phyloP scores from a whole-genome alignment of 2,113 vertebrate genomes.

The Brachyhypopomus gauderio region DNA sequence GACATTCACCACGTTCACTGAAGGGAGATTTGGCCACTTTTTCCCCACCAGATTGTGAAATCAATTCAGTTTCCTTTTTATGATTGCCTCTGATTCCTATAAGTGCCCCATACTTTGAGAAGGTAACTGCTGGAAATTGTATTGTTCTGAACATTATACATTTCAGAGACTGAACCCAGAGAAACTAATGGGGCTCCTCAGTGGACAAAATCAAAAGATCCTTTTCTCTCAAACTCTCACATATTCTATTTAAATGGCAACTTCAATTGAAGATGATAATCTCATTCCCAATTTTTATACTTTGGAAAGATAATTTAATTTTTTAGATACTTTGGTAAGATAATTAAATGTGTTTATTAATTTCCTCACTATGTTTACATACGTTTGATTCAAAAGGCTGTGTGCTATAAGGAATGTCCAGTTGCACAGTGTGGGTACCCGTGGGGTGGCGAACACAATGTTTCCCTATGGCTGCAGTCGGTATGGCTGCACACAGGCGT shows the following conservation, averaged over 20 bases:
- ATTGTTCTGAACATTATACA: neutral
- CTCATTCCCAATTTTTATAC: neutral
- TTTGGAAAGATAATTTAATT: neutral
- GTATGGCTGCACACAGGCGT: conserved; percentile 5
- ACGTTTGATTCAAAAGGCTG: conserved; percentile 24
- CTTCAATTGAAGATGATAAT: neutral
- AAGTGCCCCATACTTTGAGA: neutral
- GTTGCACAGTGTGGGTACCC: conserved; percentile 30
- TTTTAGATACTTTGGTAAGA: neutral
- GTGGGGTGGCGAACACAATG: conserved; percentile 15
- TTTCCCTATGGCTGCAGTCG: conserved; percentile 13
- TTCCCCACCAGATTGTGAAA: neutral
- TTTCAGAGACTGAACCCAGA: neutral
- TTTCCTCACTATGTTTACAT: neutral
- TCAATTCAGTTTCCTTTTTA: neutral
- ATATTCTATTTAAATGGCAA: neutral
- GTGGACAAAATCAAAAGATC: neutral
- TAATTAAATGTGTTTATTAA: neutral
- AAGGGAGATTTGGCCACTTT: neutral
- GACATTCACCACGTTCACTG: neutral
- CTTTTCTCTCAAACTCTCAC: neutral
- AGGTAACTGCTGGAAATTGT: neutral
- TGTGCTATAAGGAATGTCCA: conserved; percentile 7
- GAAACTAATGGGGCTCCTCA: neutral
- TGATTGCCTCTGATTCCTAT: neutral